These are phyloP conservation scores for Ptychodera flava DNA, from an alignment of 35 echinoderm and acorn worm species.

Conservation along the genomic window DNA sequence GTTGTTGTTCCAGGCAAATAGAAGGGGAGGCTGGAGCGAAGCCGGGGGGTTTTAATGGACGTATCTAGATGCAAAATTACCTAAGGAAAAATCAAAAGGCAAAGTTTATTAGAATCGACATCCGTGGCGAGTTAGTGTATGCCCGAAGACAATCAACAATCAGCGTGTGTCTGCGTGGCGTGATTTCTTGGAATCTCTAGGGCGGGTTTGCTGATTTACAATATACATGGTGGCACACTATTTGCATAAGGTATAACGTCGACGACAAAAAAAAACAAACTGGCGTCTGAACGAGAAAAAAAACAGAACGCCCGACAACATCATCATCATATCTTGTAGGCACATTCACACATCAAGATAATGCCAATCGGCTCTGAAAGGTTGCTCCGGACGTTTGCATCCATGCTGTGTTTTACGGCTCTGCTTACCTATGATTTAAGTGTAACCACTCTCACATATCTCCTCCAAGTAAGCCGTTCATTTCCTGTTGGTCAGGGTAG, in stretches of 20 bases:
- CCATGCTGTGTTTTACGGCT: not conserved
- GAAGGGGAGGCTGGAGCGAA: not conserved
- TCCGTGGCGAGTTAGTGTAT: not conserved
- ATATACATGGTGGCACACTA: not conserved
- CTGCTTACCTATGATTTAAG: not conserved
- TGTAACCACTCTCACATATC: not conserved
- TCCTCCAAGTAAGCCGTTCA: not conserved
- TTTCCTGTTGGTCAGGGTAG: not conserved
- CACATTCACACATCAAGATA: too few relatives aligned
- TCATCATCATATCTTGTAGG: not conserved
- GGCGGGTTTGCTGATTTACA: not conserved
- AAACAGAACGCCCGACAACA: not conserved
- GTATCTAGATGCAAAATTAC: not conserved
- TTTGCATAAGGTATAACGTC: not conserved
- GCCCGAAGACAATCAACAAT: not conserved
- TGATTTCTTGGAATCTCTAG: not conserved
- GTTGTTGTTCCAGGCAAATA: not conserved
- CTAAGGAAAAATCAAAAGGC: not conserved
- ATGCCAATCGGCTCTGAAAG: too few relatives aligned
- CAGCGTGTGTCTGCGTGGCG: too few relatives aligned
- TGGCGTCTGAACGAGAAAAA: not conserved
- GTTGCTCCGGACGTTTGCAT: too few relatives aligned
- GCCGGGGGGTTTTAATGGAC: not conserved
- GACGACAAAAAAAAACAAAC: not conserved
- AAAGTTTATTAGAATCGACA: not conserved